These are phyloP conservation scores for Meda fulgida DNA, from an alignment of 2,797 vertebrate species.

Conservation along the genomic window DNA sequence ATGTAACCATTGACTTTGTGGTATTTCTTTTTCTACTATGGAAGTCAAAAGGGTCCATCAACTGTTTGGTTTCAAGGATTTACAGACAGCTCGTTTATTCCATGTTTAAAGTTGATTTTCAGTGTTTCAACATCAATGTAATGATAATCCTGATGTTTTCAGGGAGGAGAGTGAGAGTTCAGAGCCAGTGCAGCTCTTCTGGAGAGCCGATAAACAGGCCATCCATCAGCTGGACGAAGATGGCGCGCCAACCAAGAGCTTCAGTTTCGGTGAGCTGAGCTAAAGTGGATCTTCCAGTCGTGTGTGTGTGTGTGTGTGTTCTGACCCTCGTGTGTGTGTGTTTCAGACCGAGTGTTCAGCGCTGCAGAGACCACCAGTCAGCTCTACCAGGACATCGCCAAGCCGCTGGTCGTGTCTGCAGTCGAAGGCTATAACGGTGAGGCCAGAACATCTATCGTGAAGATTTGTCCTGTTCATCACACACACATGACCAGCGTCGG, in stretches of 20 bases:
- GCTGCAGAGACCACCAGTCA: constrained; percentile 83
- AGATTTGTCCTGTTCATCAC: background rate
- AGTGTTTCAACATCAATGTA: background rate
- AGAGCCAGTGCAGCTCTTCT: constrained; percentile 76
- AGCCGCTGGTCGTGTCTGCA: constrained; percentile 89
- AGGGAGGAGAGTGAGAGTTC: constrained; percentile 73
- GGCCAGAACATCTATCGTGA: background rate
- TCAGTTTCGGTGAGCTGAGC: constrained; percentile 85
- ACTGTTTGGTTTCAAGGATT: no score
- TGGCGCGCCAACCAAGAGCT: constrained; percentile 82
- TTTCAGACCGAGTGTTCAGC: constrained; percentile 88
- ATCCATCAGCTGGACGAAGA: constrained; percentile 87
- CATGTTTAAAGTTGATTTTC: background rate
- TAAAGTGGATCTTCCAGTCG: background rate
- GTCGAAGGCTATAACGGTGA: constrained; percentile 93
- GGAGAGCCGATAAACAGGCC: constrained; percentile 83
- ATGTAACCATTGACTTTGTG: no score
- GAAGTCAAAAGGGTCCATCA: no score
- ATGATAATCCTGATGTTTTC: background rate
- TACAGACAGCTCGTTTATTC: background rate
- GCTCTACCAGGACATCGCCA: constrained; percentile 88
- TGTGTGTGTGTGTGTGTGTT: background rate
- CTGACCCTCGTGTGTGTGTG: background rate
- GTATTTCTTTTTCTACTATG: no score
- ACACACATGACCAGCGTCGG: no score